Evolutionary conservation across 2,888 invertebrate genomes (phyloP).

Genomic region (Frankliniella intonsa): DNA sequence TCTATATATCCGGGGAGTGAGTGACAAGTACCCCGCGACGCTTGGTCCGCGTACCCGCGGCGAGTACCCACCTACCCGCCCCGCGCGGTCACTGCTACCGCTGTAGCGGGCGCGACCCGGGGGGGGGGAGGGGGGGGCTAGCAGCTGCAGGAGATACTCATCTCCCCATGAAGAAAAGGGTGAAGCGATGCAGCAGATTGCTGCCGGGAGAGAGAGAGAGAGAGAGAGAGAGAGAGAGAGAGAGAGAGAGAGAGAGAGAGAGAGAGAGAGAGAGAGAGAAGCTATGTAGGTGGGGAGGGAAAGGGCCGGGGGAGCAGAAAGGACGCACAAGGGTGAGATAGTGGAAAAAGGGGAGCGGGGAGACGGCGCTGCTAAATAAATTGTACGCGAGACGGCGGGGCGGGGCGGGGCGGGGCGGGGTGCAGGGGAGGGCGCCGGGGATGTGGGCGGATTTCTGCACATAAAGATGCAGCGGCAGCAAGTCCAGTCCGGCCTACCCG

Average conservation of each 20-base stretch:
- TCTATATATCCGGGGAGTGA: too few species aligned
- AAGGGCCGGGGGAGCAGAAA: neutral
- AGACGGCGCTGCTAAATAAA: constrained; percentile 13
- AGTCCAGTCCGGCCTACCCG: neutral
- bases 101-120: neutral
- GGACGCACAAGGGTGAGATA: neutral
- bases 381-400: neutral
- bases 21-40: too few species aligned
- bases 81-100: neutral
- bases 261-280: neutral
- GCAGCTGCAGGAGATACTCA: neutral
- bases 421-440: neutral
- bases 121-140: too few species aligned
- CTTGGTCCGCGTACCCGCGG: too few species aligned
- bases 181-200: constrained; percentile 19
- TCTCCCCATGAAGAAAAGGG: constrained; percentile 3
- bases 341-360: neutral
- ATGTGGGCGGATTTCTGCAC: too few species aligned
- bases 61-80: too few species aligned
- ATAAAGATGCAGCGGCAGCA: neutral
- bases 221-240: neutral
- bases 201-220: neutral
- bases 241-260: neutral
- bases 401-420: neutral
- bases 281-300: neutral